Evolutionary conservation across 2,888 invertebrate genomes (phyloP).

Genomic region (Ecliptopera silaceata): DNA sequence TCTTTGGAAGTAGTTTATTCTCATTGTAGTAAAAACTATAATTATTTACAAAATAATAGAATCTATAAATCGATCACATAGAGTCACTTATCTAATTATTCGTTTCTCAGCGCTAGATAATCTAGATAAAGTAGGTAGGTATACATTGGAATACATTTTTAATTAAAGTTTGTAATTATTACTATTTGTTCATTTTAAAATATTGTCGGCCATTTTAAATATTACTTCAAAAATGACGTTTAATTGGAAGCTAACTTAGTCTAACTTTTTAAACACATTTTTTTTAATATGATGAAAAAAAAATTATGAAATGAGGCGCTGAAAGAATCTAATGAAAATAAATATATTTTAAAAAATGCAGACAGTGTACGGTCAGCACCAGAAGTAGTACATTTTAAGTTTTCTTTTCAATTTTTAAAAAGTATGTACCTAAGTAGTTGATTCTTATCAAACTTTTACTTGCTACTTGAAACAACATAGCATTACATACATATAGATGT

Average conservation of each 20-base stretch:
- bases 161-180: constrained; percentile 1
- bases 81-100: constrained; percentile 48
- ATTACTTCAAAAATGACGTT: neutral
- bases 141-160: constrained; percentile 19
- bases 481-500: too few species aligned
- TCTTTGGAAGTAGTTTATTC: constrained; percentile 44
- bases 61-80: constrained; percentile 60
- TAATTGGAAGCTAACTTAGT: neutral
- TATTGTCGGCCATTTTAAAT: neutral
- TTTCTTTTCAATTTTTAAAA: too few species aligned
- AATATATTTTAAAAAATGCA: too few species aligned
- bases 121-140: neutral
- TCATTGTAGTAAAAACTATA: constrained; percentile 50
- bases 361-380: too few species aligned
- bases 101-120: constrained; percentile 39
- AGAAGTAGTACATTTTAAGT: too few species aligned
- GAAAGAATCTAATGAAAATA: too few species aligned
- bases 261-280: too few species aligned
- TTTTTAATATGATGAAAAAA: too few species aligned
- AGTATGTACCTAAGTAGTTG: too few species aligned
- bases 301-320: too few species aligned
- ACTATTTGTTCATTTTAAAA: neutral
- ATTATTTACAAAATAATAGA: constrained; percentile 58
- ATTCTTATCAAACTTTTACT: too few species aligned
- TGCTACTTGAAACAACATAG: too few species aligned